Base-by-base conservation (phyloP, 2,888 invertebrate genomes). In the Drosophila rellima region DNA sequence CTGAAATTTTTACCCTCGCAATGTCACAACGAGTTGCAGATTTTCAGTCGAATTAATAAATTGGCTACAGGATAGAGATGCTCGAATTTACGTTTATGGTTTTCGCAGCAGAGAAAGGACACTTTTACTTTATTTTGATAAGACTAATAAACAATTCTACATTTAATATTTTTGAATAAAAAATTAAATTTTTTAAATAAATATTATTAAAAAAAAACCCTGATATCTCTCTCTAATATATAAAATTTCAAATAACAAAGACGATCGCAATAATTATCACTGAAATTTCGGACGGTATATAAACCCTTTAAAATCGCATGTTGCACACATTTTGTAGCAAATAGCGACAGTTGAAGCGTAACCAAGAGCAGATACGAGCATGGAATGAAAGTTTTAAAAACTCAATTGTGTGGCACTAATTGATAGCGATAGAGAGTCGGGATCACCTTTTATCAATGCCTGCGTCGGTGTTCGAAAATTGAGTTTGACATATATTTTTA, bases 401-500 rank as follows among this genome's bases (percentile, higher is more conserved):
- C 39, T 74, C 82, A 88, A 87, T 88, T 83, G 87, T 75, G 80
- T 70, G 85, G 66, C 64, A 81, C 82, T 80, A 87, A 87, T 85
- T 75, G 70, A 51, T 57, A 47, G 48, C 42, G 17, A 15, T 44
- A 17, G 44, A 15, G 77, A 57, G 47, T 59, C 51, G 51, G 59
- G 52, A 66, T 74, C 45, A 62, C 35, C 61, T 60, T 69, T 73
- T 65, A 62, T 64, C 62, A 57, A 60, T 59, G 59, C 42, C 45
- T 54, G 77, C 75, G 75, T 72, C 48, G 76, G 75, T 59, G 73
- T 44, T 61, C 55, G 61, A 65, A 62, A 78, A 74, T 82, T 59
- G 80, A 80, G 77, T 80, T 75, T 82, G 86, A 86, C 88, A 89
- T 88, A 78, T 89, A 86, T 81, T 89, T 89, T 82, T 78, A 78